A percentile compares a stretch with the other conserved stretches of the same genome.
These are phyloP conservation scores for Gymnopithys bicolor DNA, from an alignment of 2,797 vertebrate genomes.

Conservation along the genomic window DNA sequence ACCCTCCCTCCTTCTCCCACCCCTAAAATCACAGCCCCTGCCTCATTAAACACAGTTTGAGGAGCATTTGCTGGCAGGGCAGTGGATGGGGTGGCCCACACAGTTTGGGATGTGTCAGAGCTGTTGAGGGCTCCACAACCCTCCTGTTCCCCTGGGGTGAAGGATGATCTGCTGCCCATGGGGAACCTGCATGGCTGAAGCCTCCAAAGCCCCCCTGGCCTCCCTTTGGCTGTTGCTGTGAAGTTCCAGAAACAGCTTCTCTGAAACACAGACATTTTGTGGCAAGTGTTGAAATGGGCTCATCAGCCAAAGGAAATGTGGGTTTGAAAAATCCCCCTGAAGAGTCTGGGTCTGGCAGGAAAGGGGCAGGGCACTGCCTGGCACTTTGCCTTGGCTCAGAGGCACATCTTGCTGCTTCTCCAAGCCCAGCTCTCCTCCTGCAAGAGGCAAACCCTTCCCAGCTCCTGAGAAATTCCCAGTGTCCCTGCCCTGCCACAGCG, in stretches of 20 bases:
- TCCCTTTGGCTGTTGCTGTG: not conserved
- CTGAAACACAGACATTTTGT: not conserved
- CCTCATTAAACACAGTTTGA: not conserved
- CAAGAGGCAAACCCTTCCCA: not conserved
- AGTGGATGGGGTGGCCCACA: not conserved
- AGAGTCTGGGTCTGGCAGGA: not conserved
- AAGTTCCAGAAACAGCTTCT: not conserved
- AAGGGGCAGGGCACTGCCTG: not conserved
- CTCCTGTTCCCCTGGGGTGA: not conserved
- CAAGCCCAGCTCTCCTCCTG: not conserved
- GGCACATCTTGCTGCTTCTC: not conserved
- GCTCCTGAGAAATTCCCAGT: not conserved
- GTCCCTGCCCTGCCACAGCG: not conserved
- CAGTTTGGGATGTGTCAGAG: not conserved
- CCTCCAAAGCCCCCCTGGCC: not conserved
- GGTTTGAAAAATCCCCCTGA: not conserved
- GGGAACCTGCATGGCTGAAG: not conserved
- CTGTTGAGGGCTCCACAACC: not conserved
- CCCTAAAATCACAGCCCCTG: not conserved
- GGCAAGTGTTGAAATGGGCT: not conserved
- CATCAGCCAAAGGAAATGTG: not conserved
- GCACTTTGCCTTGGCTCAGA: not conserved
- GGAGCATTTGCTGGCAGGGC: not conserved
- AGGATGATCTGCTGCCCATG: rapidly evolving
- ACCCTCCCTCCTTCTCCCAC: not conserved